phyloP scores from a whole-genome alignment of 2,797 vertebrate genomes.

The Pseudochirops cupreus region DNA sequence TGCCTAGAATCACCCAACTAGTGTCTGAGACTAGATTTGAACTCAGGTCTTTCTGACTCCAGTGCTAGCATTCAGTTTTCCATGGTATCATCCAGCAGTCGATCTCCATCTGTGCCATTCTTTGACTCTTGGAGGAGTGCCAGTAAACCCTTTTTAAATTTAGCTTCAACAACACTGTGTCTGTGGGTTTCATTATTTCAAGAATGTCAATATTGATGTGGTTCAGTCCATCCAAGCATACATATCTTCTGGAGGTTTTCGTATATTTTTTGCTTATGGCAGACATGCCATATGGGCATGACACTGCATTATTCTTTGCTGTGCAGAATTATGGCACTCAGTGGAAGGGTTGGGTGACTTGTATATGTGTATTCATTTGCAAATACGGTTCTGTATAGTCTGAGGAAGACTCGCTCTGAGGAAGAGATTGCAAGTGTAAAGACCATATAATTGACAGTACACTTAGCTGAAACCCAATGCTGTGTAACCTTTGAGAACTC shows the following conservation, averaged over 20 bases:
- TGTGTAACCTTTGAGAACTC: neutral
- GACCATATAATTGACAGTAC: neutral
- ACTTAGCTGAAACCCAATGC: neutral
- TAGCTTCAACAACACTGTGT: neutral
- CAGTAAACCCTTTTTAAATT: neutral
- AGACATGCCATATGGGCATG: neutral
- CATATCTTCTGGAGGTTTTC: neutral
- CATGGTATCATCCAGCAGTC: neutral
- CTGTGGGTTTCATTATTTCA: neutral
- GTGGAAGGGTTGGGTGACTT: neutral
- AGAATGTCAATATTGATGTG: neutral
- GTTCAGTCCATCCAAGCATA: neutral
- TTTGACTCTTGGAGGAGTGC: neutral
- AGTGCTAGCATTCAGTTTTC: neutral
- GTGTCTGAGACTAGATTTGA: neutral
- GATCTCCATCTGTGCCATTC: neutral
- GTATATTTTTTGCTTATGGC: neutral
- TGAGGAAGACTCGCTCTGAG: neutral
- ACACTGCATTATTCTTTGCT: slow-evolving; percentile 4
- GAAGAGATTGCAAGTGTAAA: neutral
- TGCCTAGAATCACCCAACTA: neutral
- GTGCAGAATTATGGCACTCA: neutral
- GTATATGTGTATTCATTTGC: neutral
- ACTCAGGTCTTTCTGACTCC: neutral
- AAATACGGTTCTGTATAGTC: neutral